Base-by-base conservation (phyloP, 2,797 vertebrate genomes). In the Halcyon badia region DNA sequence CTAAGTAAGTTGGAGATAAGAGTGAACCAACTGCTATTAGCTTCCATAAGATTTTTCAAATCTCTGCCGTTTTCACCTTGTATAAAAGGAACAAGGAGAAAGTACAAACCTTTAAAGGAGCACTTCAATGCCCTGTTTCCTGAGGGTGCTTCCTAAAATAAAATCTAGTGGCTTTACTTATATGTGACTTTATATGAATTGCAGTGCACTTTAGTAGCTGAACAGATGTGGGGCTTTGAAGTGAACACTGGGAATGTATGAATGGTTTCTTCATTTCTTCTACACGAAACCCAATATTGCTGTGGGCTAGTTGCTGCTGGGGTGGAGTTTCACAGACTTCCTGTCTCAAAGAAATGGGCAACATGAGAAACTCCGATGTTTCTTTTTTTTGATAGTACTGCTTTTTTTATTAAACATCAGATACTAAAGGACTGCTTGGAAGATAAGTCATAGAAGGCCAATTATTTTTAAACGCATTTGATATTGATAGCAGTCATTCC, bases 21-120 rank as follows among this genome's bases (percentile, higher is more conserved):
- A 96, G 90, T 89, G 87, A 94, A 86, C 89, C 93, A 78, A 52
- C 84, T 95, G 83, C 71, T 52, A 3, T 95, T 89, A 90, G 87
- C 58, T 97, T 76, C 44, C 75, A 66, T 60, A 3, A n/a, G 64
- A 83, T 73, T 97, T 97, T 95, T 95, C 85, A 97, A 71, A 83
- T 92, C 85, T 92, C 92, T 95, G 49, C 80, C 30, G 19, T 95
- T 96, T 96, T 92, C 30, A 91, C 49, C 60, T 76, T 78, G 69
- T 81, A 51, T 78, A 73, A 85, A 86, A 60, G 28, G 62, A 68
- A 37, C 31, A 46, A 19, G n/a, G 68, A 70, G 41, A 42, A 76
- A 35, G 18, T 31, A 21, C 19, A 26, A 14, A 24, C 58, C n/a
- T 60, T 91, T 78, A 54, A 81, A 77, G 56, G 78, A 65, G 58